Evolutionary conservation across 2,113 vertebrate species (phyloP).

Genomic region (Trichomycterus rosablanca): DNA sequence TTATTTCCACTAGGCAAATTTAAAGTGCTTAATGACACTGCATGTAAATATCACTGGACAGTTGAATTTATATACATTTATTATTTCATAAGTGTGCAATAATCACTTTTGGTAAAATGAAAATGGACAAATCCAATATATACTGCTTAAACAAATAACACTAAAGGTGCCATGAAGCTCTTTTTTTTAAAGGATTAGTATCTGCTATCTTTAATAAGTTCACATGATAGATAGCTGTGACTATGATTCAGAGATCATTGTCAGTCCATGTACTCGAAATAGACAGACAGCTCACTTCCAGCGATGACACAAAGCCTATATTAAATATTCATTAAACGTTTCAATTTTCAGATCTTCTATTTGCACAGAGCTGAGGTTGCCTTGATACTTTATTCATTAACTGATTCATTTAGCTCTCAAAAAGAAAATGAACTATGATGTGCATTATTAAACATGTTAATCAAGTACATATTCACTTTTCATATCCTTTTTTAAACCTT

Average conservation of each 20-base stretch:
- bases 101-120: no score
- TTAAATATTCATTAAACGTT: conserved; percentile 30
- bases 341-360: conserved; percentile 19
- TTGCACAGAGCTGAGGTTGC: conserved; percentile 6
- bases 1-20: conserved; percentile 34
- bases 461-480: not conserved
- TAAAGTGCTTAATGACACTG: conserved; percentile 7
- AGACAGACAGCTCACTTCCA: conserved; percentile 8
- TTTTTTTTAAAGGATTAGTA: no score
- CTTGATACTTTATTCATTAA: conserved; percentile 27
- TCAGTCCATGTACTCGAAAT: conserved; percentile 6
- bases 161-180: not conserved
- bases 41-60: conserved; percentile 18
- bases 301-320: conserved; percentile 28
- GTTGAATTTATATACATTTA: conserved; percentile 13
- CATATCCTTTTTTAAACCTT: not conserved
- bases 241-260: conserved; percentile 13
- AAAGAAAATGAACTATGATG: conserved; percentile 1
- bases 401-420: conserved; percentile 13
- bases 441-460: conserved; percentile 7
- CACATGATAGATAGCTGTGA: conserved; percentile 3
- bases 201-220: conserved; percentile 9
- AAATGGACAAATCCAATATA: no score
- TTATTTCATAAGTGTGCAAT: no score
- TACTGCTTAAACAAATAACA: conserved; percentile 4